Conservation (phyloP, 2,888 invertebrate genomes). For the Rhagonycha lutea region DNA sequence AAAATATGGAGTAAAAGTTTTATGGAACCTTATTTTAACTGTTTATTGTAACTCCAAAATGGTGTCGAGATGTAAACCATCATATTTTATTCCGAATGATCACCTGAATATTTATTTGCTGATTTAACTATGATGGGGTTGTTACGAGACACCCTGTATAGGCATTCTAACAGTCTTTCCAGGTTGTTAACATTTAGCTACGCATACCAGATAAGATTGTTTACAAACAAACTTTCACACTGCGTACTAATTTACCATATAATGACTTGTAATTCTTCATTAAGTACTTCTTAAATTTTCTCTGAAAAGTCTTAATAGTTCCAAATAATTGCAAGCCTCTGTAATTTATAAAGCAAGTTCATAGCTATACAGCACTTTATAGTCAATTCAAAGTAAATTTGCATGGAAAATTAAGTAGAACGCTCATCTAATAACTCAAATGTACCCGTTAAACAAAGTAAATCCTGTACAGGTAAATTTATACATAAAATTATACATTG, state of each 20-base stretch:
- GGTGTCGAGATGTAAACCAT: no score
- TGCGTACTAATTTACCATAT: not conserved
- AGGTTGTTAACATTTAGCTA: no score
- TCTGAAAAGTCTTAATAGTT: not conserved
- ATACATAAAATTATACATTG: not conserved
- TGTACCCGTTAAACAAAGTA: not conserved
- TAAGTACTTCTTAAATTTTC: not conserved
- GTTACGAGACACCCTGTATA: no score
- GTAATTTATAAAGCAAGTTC: not conserved
- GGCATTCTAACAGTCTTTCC: no score
- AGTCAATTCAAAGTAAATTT: not conserved
- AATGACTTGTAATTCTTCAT: not conserved
- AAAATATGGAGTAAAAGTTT: no score
- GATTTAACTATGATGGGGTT: no score
- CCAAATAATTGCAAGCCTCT: not conserved
- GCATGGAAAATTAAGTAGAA: not conserved
- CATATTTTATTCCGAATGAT: no score
- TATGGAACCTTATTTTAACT: no score
- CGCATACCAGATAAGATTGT: not conserved
- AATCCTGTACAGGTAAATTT: not conserved
- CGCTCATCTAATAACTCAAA: not conserved
- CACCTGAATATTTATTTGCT: no score
- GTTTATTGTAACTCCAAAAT: no score
- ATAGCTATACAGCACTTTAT: not conserved
- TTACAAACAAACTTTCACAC: not conserved